Percentiles rank a stretch among this genome's conserved stretches.
Conservation (phyloP, 64 coral and sea anemone species). For the Trachythela sp. region DNA sequence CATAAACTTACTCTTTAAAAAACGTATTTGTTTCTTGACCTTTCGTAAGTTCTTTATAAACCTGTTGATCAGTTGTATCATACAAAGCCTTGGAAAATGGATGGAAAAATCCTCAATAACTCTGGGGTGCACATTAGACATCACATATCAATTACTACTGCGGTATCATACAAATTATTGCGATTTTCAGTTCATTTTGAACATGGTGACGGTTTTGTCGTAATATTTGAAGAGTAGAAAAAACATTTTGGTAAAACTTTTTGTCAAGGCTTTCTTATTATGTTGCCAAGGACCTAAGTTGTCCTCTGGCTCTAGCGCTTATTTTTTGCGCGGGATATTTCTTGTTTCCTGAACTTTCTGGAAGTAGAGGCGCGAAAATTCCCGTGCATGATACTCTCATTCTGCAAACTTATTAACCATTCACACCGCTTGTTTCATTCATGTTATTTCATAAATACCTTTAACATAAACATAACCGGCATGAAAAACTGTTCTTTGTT, state of each 20-base stretch:
- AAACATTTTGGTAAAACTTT: too few relatives aligned
- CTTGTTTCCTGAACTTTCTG: too few relatives aligned
- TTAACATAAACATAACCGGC: conserved; percentile 87
- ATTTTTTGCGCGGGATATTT: too few relatives aligned
- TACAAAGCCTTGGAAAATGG: conserved; percentile 56
- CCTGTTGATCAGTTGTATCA: conserved; percentile 87
- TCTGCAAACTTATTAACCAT: neutral
- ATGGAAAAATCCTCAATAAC: neutral
- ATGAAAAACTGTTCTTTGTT: conserved; percentile 79
- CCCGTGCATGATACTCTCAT: too few relatives aligned
- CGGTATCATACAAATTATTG: neutral
- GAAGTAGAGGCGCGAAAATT: too few relatives aligned
- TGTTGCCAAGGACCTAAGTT: too few relatives aligned
- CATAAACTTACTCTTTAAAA: conserved; percentile 83
- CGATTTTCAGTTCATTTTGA: neutral
- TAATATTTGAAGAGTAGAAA: too few relatives aligned
- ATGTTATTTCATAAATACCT: conserved; percentile 35
- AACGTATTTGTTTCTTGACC: conserved; percentile 84
- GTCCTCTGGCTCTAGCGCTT: too few relatives aligned
- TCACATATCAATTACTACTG: too few relatives aligned
- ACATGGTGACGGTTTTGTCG: too few relatives aligned
- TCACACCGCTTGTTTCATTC: neutral
- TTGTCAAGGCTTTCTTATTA: too few relatives aligned
- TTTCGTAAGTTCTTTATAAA: conserved; percentile 74
- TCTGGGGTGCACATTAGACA: neutral